Conservation (phyloP, 35 echinoderm and acorn worm genomes). For the Heliocidaris erythrogramma region DNA sequence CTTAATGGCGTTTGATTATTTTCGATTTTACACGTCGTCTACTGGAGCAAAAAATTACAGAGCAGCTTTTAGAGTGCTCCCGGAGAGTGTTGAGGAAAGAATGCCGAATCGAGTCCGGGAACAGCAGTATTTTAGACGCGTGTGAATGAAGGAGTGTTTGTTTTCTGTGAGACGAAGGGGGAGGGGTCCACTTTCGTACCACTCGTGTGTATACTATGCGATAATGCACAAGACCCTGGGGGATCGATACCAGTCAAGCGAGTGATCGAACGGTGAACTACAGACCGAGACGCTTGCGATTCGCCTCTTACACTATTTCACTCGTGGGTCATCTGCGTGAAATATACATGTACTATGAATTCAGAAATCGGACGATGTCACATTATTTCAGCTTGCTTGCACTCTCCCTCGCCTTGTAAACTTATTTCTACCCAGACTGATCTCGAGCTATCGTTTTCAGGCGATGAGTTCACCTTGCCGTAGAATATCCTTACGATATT, state of each 20-base stretch:
- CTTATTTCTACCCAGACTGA: not conserved
- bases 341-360: not conserved
- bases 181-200: not conserved
- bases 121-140: not conserved
- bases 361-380: not conserved
- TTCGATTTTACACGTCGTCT: not conserved
- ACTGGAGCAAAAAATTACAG: not conserved
- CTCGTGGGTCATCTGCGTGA: not conserved
- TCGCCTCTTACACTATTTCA: not conserved
- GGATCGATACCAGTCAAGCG: conserved; percentile 15
- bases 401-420: not conserved
- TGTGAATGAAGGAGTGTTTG: conserved; percentile 9
- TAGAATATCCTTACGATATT: not conserved
- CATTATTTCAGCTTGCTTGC: not conserved
- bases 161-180: not conserved
- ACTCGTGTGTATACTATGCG: not conserved
- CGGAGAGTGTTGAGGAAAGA: not conserved
- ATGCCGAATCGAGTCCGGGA: not conserved
- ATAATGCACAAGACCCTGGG: not conserved
- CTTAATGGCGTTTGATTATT: not conserved
- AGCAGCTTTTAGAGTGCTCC: not conserved
- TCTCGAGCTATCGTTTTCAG: not conserved
- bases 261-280: not conserved
- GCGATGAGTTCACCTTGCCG: not conserved
- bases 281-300: not conserved